Evolutionary conservation across 2,113 vertebrate species (phyloP), one percentile per base, ranked within the genome.

Genomic region (Ceyx cyanopectus): DNA sequence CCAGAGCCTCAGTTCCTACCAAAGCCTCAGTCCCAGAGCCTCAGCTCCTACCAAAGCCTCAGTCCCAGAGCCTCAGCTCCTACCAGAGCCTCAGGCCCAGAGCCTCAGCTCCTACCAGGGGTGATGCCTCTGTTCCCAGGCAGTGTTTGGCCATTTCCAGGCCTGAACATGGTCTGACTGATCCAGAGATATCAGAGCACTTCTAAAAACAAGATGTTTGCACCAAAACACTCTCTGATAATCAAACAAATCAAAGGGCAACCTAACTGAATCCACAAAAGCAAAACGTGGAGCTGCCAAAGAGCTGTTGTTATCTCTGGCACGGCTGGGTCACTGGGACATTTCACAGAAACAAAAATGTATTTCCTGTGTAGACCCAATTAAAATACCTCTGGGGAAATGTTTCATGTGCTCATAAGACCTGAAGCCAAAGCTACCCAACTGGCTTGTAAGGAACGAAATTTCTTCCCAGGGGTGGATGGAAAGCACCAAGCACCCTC

Each of bases 171-270:
- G 37, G 27, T 89, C 63, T 80, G 81, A 74, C 46, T 26, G 61
- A 72, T 34, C 48, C 29, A 56, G 46, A 82, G 61, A 67, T 80
- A 93, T 43, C 1, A 0, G 45, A 90, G 45, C 58, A 51, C 63
- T 88, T 91, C 87, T 89, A 5, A 89, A 96, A 92, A 74, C 79
- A 94, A 92, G 48, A 83, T 85, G 81, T 91, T 96, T 96, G 85
- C 79, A 85, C 43, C 34, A 85, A 93, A 96, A 75, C 87, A 81
- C 32, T 70, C 51, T 62, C 75, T 1, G 1, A 77, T 95, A 94
- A 93, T 93, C 94, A 96, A 96, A 96, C 91, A 96, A 95, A 95
- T 87, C 96, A 96, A 96, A 96, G 96, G 94, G 92, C 94, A 2
- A 83, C 48, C 43, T 61, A 87, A 80, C 89, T 93, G 72, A 65